phyloP scores from a whole-genome alignment of 2,888 invertebrate species.

The Drosophila cognata region DNA sequence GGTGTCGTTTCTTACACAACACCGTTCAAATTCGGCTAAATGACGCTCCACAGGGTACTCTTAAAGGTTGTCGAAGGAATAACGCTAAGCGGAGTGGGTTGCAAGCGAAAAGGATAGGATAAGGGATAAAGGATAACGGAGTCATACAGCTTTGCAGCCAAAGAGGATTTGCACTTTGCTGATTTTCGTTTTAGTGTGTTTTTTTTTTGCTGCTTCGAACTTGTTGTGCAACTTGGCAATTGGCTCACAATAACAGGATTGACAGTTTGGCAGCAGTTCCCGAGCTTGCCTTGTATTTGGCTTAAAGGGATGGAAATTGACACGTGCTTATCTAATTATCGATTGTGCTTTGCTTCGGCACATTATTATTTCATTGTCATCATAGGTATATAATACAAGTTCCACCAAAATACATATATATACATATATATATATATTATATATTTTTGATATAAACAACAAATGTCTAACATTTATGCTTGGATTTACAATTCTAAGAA shows the following conservation, averaged over 20 bases:
- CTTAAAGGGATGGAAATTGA: conserved; percentile 2
- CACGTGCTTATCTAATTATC: conserved; percentile 24
- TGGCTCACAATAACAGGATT: conserved; percentile 35
- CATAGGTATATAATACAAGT: background rate
- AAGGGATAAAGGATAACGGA: background rate
- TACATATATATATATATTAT: too few relatives aligned
- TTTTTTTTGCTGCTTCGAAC: background rate
- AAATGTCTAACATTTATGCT: background rate
- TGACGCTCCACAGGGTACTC: conserved; percentile 53
- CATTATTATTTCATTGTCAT: background rate
- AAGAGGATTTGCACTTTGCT: conserved; percentile 47
- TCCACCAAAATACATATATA: too few relatives aligned
- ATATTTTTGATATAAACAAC: background rate
- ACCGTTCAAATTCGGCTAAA: conserved; percentile 69
- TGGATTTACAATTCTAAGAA: background rate
- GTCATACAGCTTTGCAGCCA: conserved; percentile 34
- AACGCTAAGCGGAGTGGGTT: background rate
- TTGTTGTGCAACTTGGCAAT: conserved; percentile 24
- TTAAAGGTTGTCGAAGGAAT: conserved; percentile 6
- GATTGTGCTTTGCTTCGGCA: background rate
- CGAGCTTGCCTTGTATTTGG: background rate
- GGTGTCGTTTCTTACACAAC: conserved; percentile 69
- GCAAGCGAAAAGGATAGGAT: background rate
- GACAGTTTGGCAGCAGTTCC: conserved; percentile 1
- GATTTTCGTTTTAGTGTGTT: conserved; percentile 11